Conservation (phyloP, 2,888 invertebrate genomes). For the Eucriotettix oculatus region DNA sequence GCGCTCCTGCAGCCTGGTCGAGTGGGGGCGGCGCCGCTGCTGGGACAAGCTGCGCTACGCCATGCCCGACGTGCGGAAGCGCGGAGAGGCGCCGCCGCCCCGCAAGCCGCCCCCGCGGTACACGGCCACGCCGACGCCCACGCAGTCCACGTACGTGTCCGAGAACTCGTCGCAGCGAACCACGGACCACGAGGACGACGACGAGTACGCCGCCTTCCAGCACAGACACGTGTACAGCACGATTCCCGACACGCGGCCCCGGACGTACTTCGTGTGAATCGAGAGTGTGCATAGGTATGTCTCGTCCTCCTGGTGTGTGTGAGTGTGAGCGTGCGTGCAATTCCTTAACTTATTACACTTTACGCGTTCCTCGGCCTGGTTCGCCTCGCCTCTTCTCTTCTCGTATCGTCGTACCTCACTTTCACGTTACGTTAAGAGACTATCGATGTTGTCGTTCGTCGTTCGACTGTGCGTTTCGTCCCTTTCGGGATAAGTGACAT, state of each 20-base stretch:
- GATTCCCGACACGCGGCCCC: conserved; percentile 9
- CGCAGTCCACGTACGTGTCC: conserved; percentile 39
- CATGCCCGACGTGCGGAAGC: conserved; percentile 50
- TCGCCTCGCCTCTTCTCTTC: no score
- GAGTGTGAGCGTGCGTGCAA: not conserved
- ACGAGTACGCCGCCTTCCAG: conserved; percentile 1
- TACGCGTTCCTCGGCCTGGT: no score
- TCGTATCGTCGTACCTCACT: no score
- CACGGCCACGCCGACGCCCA: conserved; percentile 44
- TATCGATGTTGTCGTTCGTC: no score
- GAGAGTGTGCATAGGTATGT: not conserved
- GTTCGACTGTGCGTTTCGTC: no score
- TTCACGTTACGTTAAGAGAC: no score
- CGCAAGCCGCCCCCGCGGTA: conserved; percentile 41
- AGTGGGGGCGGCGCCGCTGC: conserved; percentile 64
- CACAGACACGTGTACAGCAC: conserved; percentile 12
- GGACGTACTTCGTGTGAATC: conserved; percentile 11
- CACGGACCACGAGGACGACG: conserved; percentile 38
- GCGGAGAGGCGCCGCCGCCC: conserved; percentile 41
- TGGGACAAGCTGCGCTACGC: conserved; percentile 67
- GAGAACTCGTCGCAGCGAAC: conserved; percentile 27
- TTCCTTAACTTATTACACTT: no score
- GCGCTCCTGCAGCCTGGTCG: conserved; percentile 51
- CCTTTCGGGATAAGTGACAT: no score
- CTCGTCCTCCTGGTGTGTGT: not conserved